Base-by-base conservation (phyloP, 2,888 invertebrate genomes). In the Imbricaverruca yamaguchii region DNA sequence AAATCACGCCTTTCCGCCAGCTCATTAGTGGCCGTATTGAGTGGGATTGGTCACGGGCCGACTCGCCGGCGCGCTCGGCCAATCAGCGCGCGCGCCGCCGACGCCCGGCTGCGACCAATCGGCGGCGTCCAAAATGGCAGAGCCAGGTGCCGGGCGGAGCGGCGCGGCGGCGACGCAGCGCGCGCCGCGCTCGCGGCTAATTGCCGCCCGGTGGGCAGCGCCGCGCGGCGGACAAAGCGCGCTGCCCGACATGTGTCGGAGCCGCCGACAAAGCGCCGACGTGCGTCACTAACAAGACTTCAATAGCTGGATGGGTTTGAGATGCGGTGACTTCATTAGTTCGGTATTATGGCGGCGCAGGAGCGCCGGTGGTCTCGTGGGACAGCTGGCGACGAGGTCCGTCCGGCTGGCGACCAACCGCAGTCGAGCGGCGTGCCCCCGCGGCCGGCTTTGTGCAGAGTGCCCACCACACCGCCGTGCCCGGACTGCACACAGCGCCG, bases 1-100 rank as follows among this genome's bases (percentile, higher is more conserved):
- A 78, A 78, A 78, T 78, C 78, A 78, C 78, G 78, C 78, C 78
- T 78, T 78, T 78, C 78, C 78, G 57, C 78, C 56, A 78, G 78
- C 78, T 78, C 78, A 78, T 78, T 78, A 78, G 78, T 15, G 78
- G 21, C 57, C n/a, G 57, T 57, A 78, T 78, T 78, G 56, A 78
- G 78, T 57, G 78, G 56, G 78, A 78, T 78, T 78, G 78, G 78
- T 78, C 78, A 78, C 78, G 78, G 74, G 53, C 13, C 74, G 74
- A 9, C 13, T 25, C 53, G 74, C 53, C 10, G 39, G 53, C 8
- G 53, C 74, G 15, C 74, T 74, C 53, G 74, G 53, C 74, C 74
- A 74, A 74, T 74, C 53, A 74, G 74, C 74, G 74, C 53, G 53
- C 74, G 18, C 74, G 53, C 15, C 6, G 74, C 53, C 74, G 53